phyloP scores from a whole-genome alignment of 2,797 vertebrate species.

The Alectoris magna region DNA sequence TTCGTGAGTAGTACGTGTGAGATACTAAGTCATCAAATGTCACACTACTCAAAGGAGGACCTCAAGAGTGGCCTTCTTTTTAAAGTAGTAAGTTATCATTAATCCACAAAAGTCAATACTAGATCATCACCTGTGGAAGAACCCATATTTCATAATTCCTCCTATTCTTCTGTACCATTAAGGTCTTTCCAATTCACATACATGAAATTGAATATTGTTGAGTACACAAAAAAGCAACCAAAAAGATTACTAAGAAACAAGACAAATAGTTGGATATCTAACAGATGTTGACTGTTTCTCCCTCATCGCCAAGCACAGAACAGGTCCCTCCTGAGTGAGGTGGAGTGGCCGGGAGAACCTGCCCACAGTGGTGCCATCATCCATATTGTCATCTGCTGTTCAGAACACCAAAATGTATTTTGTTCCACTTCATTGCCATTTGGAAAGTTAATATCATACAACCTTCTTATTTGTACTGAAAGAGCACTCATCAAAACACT shows the following conservation, averaged over 20 bases:
- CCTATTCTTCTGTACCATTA: neutral
- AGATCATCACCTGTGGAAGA: neutral
- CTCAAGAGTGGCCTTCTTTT: neutral
- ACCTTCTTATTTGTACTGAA: neutral
- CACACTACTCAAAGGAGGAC: neutral
- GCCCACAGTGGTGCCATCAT: fast-evolving
- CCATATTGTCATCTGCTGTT: neutral
- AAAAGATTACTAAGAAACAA: neutral
- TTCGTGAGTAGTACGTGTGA: neutral
- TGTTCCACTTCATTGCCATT: neutral
- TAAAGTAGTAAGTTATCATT: neutral
- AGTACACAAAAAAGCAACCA: neutral
- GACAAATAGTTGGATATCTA: neutral
- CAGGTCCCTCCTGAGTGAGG: fast-evolving
- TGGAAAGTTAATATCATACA: neutral
- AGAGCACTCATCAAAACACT: neutral
- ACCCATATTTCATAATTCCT: neutral
- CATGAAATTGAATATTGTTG: neutral
- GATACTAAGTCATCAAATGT: neutral
- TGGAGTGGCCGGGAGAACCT: fast-evolving
- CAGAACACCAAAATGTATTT: neutral
- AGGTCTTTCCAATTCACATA: neutral
- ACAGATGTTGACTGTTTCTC: neutral
- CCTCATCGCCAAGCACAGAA: neutral
- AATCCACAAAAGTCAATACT: neutral